phyloP scores from a whole-genome alignment of 1,140 invertebrate genomes.

The Acromyrmex echinatior region DNA sequence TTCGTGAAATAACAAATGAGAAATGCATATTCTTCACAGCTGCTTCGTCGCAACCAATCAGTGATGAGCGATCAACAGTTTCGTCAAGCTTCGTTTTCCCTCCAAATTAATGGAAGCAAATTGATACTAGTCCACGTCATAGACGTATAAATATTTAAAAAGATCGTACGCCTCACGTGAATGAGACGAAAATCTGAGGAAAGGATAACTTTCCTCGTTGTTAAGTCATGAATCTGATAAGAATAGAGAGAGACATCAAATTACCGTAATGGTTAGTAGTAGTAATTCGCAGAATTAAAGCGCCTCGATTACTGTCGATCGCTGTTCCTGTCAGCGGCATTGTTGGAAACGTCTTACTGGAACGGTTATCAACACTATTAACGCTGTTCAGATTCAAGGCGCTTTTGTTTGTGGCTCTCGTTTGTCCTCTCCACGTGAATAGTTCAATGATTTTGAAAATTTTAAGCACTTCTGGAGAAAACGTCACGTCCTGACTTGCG shows the following conservation, averaged over 20 bases:
- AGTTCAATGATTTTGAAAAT: too few relatives aligned
- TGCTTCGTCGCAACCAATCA: background rate
- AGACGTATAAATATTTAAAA: background rate
- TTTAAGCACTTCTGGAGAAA: background rate
- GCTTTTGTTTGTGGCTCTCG: background rate
- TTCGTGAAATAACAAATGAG: background rate
- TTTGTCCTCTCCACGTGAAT: background rate
- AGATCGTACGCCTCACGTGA: background rate
- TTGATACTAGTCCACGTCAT: constrained; percentile 1
- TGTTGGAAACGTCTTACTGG: background rate
- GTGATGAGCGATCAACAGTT: background rate
- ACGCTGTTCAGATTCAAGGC: background rate
- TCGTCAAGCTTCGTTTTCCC: constrained; percentile 1
- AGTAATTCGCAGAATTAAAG: too few relatives aligned
- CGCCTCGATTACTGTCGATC: too few relatives aligned
- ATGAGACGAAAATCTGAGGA: background rate
- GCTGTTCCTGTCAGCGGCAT: background rate
- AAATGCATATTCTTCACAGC: background rate
- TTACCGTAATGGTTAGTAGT: background rate
- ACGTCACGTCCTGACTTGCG: background rate
- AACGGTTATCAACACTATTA: background rate
- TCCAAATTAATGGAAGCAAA: background rate
- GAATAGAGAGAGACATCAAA: background rate
- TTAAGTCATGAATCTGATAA: too few relatives aligned
- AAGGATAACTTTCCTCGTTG: background rate